A percentile compares a stretch with the other conserved stretches of the same genome.
These are phyloP conservation scores for Neoascia interrupta DNA, from an alignment of 2,888 invertebrate genomes.

Conservation along the genomic window DNA sequence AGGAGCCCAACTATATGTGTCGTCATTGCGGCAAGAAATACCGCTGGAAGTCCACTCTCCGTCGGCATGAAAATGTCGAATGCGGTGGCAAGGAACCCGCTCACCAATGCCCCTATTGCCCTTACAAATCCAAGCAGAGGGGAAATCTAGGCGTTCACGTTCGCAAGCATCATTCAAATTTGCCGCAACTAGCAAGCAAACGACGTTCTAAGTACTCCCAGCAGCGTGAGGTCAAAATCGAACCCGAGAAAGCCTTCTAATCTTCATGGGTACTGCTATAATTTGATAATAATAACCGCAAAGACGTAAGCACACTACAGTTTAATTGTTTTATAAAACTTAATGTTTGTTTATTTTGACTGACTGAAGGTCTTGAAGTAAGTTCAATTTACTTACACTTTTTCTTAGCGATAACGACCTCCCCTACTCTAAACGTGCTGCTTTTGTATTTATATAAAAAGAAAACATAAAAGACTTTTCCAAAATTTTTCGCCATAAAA, in stretches of 20 bases:
- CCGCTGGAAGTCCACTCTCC: constrained; percentile 91
- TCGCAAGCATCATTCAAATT: constrained; percentile 84
- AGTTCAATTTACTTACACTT: not conserved
- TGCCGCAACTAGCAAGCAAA: constrained; percentile 77
- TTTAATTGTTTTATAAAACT: constrained; percentile 2
- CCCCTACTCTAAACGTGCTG: constrained; percentile 26
- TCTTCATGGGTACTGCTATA: constrained; percentile 10
- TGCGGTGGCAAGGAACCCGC: constrained; percentile 90
- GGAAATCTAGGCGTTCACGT: constrained; percentile 90
- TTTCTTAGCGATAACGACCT: not conserved
- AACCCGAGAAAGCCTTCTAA: constrained; percentile 64
- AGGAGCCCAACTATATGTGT: constrained; percentile 80
- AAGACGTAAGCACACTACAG: constrained; percentile 1
- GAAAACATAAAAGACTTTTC: not conserved
- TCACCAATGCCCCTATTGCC: constrained; percentile 89
- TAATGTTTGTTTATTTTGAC: constrained; percentile 21
- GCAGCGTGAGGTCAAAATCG: constrained; percentile 72
- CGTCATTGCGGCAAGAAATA: constrained; percentile 91
- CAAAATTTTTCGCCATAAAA: constrained; percentile 24
- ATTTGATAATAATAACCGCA: not conserved
- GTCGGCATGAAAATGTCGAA: constrained; percentile 90
- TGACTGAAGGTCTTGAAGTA: constrained; percentile 10
- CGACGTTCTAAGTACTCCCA: constrained; percentile 77
- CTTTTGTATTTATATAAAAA: constrained; percentile 31
- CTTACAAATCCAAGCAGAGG: constrained; percentile 88